phyloP scores from a whole-genome alignment of 1,140 invertebrate species.

The Aradophagus sp. region DNA sequence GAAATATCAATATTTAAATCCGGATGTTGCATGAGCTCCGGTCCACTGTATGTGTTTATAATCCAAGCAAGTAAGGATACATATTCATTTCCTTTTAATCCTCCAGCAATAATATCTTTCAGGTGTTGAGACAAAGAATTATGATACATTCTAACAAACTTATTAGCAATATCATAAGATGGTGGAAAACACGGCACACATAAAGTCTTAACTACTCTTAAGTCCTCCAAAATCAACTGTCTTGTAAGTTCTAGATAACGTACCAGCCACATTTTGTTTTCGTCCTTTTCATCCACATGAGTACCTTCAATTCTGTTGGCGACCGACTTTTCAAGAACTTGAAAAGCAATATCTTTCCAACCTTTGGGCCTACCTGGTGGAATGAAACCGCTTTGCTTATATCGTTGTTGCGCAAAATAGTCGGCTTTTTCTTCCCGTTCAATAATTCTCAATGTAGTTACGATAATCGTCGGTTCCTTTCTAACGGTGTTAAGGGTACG shows the following conservation, averaged over 20 bases:
- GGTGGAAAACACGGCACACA: conserved; percentile 97
- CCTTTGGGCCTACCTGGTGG: conserved; percentile 94
- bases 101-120: conserved; percentile 89
- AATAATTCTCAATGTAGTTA: conserved; percentile 96
- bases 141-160: conserved; percentile 96
- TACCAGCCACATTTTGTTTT: conserved; percentile 98
- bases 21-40: conserved; percentile 90
- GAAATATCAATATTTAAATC: conserved; percentile 88
- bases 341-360: conserved; percentile 91
- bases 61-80: conserved; percentile 96
- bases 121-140: conserved; percentile 88
- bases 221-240: conserved; percentile 91
- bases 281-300: conserved; percentile 91
- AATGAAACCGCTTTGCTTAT: conserved; percentile 89
- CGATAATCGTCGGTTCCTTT: conserved; percentile 96
- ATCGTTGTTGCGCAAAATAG: conserved; percentile 84
- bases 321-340: conserved; percentile 89
- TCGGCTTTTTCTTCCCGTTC: conserved; percentile 97
- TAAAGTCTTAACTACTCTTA: conserved; percentile 93
- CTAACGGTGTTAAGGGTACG: conserved; percentile 94
- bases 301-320: conserved; percentile 90
- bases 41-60: conserved; percentile 87
- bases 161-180: conserved; percentile 93
- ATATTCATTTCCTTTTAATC: conserved; percentile 96
- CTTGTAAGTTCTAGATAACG: conserved; percentile 84